These are phyloP conservation scores for Cephus rjabovi DNA, from an alignment of 2,888 invertebrate species.

Conservation along the genomic window DNA sequence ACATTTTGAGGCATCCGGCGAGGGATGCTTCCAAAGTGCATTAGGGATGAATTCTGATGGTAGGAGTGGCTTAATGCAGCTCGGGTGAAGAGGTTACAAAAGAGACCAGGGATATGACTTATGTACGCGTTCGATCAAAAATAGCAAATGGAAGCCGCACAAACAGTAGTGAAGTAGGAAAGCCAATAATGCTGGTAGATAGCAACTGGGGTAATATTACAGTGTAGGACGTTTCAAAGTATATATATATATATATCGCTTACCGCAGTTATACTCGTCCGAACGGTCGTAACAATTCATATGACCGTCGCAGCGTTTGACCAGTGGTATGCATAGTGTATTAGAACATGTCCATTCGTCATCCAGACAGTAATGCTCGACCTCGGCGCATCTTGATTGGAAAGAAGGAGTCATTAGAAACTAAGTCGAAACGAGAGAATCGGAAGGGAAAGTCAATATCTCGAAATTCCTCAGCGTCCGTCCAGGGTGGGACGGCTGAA, in stretches of 20 bases:
- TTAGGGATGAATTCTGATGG: no score
- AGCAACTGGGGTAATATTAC: conserved; percentile 36
- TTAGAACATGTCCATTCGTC: conserved; percentile 81
- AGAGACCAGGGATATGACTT: background rate
- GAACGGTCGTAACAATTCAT: conserved; percentile 81
- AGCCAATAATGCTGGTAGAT: conserved; percentile 28
- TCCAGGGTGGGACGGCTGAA: background rate
- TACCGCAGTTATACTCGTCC: conserved; percentile 81
- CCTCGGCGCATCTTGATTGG: conserved; percentile 68
- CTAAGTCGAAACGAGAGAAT: background rate
- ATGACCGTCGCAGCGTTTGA: conserved; percentile 78
- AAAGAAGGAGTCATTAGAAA: background rate
- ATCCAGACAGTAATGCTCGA: conserved; percentile 72
- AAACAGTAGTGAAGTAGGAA: conserved; percentile 35
- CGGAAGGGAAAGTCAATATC: background rate
- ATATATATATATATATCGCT: conserved; percentile 33
- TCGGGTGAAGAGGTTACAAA: background rate
- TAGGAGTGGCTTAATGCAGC: background rate
- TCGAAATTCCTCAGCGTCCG: background rate
- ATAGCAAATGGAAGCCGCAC: conserved; percentile 47
- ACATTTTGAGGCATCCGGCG: no score
- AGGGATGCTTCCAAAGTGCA: no score
- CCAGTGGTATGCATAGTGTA: conserved; percentile 74
- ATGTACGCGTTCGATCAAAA: conserved; percentile 18
- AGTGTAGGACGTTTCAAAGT: conserved; percentile 26